Evolutionary conservation across 2,888 invertebrate species (phyloP).

Genomic region (Tyria jacobaeae): DNA sequence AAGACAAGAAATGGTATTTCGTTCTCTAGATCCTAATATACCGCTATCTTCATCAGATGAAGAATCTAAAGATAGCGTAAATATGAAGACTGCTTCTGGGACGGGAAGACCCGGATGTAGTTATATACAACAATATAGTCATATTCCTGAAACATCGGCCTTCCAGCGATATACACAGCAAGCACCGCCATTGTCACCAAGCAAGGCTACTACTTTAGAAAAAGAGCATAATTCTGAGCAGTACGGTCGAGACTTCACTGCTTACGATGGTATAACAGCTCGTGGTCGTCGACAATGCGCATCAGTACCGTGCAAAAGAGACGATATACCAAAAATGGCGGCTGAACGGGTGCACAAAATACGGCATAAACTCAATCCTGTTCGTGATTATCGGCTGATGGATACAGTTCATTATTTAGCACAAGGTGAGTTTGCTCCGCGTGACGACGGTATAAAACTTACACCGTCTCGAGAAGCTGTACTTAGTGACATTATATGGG

Average conservation of each 20-base stretch:
- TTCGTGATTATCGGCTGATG: conserved; percentile 81
- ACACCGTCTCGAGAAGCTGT: conserved; percentile 82
- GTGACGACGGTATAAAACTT: conserved; percentile 81
- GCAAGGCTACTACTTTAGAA: conserved; percentile 73
- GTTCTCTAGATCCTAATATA: conserved; percentile 68
- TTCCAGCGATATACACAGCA: conserved; percentile 76
- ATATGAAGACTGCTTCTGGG: conserved; percentile 54
- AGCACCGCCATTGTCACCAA: conserved; percentile 69
- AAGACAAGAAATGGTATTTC: conserved; percentile 76
- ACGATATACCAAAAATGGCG: conserved; percentile 73
- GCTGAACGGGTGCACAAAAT: conserved; percentile 80
- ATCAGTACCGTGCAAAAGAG: conserved; percentile 77
- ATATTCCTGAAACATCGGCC: conserved; percentile 79
- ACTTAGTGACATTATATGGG: conserved; percentile 82
- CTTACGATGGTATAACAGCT: conserved; percentile 80
- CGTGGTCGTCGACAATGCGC: conserved; percentile 77
- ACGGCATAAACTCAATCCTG: conserved; percentile 79
- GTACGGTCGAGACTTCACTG: conserved; percentile 79
- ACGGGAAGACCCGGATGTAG: conserved; percentile 72
- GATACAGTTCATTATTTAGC: conserved; percentile 83
- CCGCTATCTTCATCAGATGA: conserved; percentile 74
- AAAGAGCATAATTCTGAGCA: conserved; percentile 82
- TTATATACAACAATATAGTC: conserved; percentile 80
- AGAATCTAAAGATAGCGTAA: conserved; percentile 60
- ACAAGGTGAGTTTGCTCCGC: conserved; percentile 82